These are phyloP conservation scores for Trachelus iudaicus DNA, from an alignment of 2,888 invertebrate species.

Conservation along the genomic window DNA sequence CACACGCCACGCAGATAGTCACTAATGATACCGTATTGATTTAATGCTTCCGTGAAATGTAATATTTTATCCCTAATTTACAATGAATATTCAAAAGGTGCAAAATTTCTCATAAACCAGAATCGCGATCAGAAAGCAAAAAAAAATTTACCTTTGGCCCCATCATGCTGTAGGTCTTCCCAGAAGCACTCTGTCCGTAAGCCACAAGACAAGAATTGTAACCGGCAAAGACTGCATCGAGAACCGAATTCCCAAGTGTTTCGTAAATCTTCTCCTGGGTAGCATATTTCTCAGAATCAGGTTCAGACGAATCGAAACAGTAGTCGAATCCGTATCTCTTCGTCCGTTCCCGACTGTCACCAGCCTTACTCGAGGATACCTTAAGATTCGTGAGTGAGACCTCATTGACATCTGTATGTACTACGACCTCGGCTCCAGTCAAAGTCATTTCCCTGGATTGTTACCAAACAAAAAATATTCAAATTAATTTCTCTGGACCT, in stretches of 20 bases:
- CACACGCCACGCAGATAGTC: background rate
- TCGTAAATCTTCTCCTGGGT: conserved; percentile 75
- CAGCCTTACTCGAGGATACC: conserved; percentile 74
- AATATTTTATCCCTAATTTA: background rate
- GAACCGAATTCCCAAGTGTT: conserved; percentile 74
- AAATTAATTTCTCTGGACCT: background rate
- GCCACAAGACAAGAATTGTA: conserved; percentile 78
- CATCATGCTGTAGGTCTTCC: conserved; percentile 84
- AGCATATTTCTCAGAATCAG: conserved; percentile 67
- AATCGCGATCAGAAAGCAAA: background rate
- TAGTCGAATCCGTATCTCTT: conserved; percentile 74
- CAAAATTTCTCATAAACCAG: background rate
- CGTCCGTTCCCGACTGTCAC: conserved; percentile 75
- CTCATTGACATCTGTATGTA: conserved; percentile 42
- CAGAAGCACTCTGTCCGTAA: conserved; percentile 82
- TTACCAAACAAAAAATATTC: background rate
- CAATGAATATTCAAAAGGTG: background rate
- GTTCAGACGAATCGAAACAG: conserved; percentile 71
- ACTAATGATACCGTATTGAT: background rate
- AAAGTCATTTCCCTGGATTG: conserved; percentile 44
- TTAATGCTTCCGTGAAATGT: background rate
- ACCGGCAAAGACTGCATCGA: conserved; percentile 73
- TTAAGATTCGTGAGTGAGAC: conserved; percentile 59
- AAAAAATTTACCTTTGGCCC: conserved; percentile 64
- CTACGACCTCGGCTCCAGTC: conserved; percentile 52